Evolutionary conservation across 2,113 vertebrate genomes (phyloP).

Genomic region (Triplophysa siluroides): DNA sequence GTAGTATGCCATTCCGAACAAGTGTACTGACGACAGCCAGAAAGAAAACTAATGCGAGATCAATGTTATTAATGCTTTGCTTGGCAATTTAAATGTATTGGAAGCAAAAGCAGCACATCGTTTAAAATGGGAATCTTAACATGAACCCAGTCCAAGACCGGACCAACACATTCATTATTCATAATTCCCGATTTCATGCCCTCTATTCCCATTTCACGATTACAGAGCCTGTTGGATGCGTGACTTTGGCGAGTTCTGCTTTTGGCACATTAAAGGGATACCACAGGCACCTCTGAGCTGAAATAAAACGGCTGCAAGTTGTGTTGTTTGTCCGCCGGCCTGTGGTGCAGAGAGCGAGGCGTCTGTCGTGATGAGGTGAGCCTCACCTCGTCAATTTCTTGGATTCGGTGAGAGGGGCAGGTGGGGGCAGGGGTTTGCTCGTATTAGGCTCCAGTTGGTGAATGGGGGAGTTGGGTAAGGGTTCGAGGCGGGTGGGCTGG

Average conservation of each 20-base stretch:
- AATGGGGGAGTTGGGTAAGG: slow-evolving; percentile 96
- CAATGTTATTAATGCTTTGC: not conserved
- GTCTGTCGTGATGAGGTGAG: slow-evolving; percentile 57
- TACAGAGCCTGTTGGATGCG: not conserved
- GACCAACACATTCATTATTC: slow-evolving; percentile 44
- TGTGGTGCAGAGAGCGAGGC: slow-evolving; percentile 30
- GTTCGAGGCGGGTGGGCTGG: slow-evolving; percentile 88
- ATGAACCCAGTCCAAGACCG: slow-evolving; percentile 27
- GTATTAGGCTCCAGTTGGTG: slow-evolving; percentile 96
- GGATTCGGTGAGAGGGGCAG: slow-evolving; percentile 94
- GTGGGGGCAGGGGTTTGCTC: slow-evolving; percentile 96
- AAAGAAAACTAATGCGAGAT: not conserved
- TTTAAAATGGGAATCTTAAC: slow-evolving; percentile 27
- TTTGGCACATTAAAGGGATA: slow-evolving; percentile 51
- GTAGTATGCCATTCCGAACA: slow-evolving; percentile 26
- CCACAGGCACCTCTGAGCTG: slow-evolving; percentile 24
- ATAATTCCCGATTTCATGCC: slow-evolving; percentile 49
- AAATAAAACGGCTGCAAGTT: slow-evolving; percentile 1
- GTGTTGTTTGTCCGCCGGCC: slow-evolving; percentile 30
- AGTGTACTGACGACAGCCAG: not conserved
- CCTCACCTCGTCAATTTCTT: slow-evolving; percentile 99
- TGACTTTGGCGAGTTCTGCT: slow-evolving; percentile 38
- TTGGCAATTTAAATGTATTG: not conserved
- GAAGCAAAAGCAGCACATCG: slow-evolving; percentile 12
- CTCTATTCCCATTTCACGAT: slow-evolving; percentile 6